A percentile compares a stretch with the other conserved stretches of the same genome.
phyloP scores from a whole-genome alignment of 2,888 invertebrate genomes.

The Caenorhabditis sulstoni region DNA sequence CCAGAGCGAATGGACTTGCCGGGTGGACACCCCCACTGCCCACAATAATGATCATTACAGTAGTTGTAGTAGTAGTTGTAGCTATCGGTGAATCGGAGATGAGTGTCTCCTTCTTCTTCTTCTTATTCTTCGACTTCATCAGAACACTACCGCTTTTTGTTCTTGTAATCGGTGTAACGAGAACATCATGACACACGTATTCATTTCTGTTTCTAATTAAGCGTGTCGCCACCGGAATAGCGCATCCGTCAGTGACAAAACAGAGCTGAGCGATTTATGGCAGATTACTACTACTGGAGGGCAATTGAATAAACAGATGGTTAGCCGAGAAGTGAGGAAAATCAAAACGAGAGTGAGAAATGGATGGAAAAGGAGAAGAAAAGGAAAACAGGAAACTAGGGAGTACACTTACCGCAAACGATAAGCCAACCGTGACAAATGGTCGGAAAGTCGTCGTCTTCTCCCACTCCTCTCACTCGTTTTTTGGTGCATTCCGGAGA shows the following conservation, averaged over 20 bases:
- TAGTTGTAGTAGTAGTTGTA: conserved; percentile 11
- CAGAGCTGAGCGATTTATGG: too few relatives aligned
- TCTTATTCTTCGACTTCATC: conserved; percentile 14
- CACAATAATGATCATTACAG: conserved; percentile 33
- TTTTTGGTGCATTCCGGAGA: conserved; percentile 24
- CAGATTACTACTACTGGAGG: too few relatives aligned
- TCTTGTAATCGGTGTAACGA: neutral
- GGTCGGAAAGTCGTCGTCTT: conserved; percentile 28
- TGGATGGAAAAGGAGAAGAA: neutral
- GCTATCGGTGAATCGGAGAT: conserved; percentile 21
- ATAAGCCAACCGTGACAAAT: conserved; percentile 63
- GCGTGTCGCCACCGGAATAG: too few relatives aligned
- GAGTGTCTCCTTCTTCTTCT: conserved; percentile 11
- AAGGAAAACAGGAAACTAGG: conserved; percentile 7
- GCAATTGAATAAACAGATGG: too few relatives aligned
- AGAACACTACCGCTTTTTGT: neutral
- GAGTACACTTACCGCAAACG: conserved; percentile 58
- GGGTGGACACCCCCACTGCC: conserved; percentile 9
- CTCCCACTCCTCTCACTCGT: conserved; percentile 2
- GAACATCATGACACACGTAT: too few relatives aligned
- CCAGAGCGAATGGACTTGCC: conserved; percentile 22
- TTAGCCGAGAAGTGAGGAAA: neutral
- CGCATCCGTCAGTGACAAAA: too few relatives aligned
- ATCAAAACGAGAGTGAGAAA: neutral
- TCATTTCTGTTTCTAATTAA: too few relatives aligned